phyloP scores from a whole-genome alignment of 2,888 invertebrate genomes.

The Leucozona laternaria region DNA sequence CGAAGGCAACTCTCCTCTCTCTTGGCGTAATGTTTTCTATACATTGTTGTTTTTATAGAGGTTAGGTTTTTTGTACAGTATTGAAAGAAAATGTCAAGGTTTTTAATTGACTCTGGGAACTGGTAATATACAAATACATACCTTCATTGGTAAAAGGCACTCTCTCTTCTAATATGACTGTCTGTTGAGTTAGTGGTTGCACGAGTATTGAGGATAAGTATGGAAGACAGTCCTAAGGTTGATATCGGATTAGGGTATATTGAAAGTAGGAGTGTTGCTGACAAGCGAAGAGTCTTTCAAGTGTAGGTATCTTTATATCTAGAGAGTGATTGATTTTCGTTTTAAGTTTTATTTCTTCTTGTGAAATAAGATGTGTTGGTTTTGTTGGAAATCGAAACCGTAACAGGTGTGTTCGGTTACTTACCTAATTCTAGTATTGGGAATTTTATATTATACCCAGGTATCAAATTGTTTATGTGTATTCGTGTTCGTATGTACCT shows the following conservation, averaged over 20 bases:
- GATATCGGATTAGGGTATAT: conserved; percentile 55
- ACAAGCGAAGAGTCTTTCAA: conserved; percentile 32
- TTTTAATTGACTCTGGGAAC: conserved; percentile 65
- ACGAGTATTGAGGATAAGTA: conserved; percentile 26
- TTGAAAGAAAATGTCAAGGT: conserved; percentile 32
- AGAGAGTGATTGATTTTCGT: background rate
- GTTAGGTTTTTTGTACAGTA: conserved; percentile 10
- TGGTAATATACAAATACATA: background rate
- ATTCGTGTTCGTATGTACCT: background rate
- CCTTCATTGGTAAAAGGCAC: conserved; percentile 40
- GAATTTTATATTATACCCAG: background rate
- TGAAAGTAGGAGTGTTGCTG: conserved; percentile 29
- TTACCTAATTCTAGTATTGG: background rate
- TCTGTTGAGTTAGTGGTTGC: conserved; percentile 4
- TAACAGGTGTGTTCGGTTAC: background rate
- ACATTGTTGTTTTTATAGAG: conserved; percentile 52
- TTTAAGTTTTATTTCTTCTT: background rate
- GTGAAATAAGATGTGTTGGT: background rate
- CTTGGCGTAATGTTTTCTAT: background rate
- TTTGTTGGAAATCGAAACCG: conserved; percentile 5
- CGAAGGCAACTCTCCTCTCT: background rate
- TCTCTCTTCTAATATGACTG: conserved; percentile 11
- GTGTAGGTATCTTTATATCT: background rate
- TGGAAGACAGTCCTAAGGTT: conserved; percentile 37
- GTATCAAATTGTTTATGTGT: background rate